Percentiles rank a stretch among this genome's conserved stretches.
These are phyloP conservation scores for Falco concolor DNA, from an alignment of 2,797 vertebrate genomes.

Conservation along the genomic window DNA sequence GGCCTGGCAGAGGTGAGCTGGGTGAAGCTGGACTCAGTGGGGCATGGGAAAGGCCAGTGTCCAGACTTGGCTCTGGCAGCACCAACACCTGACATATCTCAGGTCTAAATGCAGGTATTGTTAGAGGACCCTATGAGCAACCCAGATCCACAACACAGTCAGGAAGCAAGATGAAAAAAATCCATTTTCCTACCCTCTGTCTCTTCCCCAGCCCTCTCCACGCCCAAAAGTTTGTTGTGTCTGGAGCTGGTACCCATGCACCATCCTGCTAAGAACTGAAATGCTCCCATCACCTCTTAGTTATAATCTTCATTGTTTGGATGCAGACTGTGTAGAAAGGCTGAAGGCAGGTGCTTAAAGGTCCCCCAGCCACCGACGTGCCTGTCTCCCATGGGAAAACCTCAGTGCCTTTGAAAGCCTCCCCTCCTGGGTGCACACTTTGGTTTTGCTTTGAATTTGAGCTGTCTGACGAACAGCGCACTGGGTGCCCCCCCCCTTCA, in stretches of 20 bases:
- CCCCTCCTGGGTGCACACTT: not conserved
- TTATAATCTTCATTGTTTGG: not conserved
- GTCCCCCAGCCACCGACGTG: not conserved
- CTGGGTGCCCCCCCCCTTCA: not conserved
- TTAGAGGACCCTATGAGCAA: not conserved
- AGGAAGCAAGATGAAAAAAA: not conserved
- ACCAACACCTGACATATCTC: not conserved
- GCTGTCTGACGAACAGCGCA: not conserved
- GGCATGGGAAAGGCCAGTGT: not conserved
- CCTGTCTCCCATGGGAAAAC: not conserved
- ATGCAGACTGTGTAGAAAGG: not conserved
- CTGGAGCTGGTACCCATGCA: not conserved
- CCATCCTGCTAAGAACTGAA: not conserved
- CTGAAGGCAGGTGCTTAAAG: not conserved
- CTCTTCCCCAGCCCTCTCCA: not conserved
- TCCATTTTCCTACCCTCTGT: not conserved
- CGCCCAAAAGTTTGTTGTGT: not conserved
- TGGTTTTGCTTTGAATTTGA: not conserved
- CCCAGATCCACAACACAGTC: not conserved
- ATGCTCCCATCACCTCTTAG: not conserved
- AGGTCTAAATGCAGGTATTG: not conserved
- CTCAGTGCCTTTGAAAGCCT: not conserved
- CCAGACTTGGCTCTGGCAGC: not conserved
- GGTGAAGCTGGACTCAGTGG: not conserved
- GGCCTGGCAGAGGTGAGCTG: not conserved